Evolutionary conservation across 2,888 invertebrate species (phyloP).

Genomic region (Mayetiola destructor): DNA sequence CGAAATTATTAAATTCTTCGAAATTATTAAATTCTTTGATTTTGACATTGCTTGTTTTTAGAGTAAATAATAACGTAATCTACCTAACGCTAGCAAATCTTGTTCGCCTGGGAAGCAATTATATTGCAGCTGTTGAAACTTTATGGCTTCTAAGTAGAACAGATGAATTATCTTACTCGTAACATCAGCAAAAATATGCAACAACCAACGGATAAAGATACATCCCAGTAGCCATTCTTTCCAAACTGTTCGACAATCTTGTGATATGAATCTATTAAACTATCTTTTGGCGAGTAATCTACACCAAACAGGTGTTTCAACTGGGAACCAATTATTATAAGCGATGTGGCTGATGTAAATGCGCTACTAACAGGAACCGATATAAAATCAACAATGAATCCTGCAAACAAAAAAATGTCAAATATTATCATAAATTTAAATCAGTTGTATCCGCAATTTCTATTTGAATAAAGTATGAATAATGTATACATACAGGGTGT

Average conservation of each 20-base stretch:
- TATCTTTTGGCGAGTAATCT: conserved; percentile 49
- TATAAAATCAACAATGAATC: conserved; percentile 72
- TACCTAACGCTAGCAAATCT: too few relatives aligned
- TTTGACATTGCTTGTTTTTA: too few relatives aligned
- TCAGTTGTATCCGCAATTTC: too few relatives aligned
- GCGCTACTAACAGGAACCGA: conserved; percentile 70
- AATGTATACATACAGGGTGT: too few relatives aligned
- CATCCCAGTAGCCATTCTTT: conserved; percentile 44
- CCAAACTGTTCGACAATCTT: conserved; percentile 37
- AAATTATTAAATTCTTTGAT: too few relatives aligned
- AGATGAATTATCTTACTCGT: conserved; percentile 47
- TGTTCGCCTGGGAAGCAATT: too few relatives aligned
- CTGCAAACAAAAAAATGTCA: conserved; percentile 34
- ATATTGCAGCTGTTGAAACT: too few relatives aligned
- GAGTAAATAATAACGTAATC: too few relatives aligned
- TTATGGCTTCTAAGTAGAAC: too few relatives aligned
- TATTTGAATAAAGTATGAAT: too few relatives aligned
- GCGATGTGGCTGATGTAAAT: conserved; percentile 70
- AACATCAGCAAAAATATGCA: conserved; percentile 49
- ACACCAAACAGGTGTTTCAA: conserved; percentile 60
- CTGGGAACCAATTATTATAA: conserved; percentile 63
- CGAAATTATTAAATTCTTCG: too few relatives aligned
- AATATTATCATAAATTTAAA: too few relatives aligned
- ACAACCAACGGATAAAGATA: conserved; percentile 48
- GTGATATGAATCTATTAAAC: conserved; percentile 41